Evolutionary conservation across 2,113 vertebrate species (phyloP).

Genomic region (Theristicus caerulescens): DNA sequence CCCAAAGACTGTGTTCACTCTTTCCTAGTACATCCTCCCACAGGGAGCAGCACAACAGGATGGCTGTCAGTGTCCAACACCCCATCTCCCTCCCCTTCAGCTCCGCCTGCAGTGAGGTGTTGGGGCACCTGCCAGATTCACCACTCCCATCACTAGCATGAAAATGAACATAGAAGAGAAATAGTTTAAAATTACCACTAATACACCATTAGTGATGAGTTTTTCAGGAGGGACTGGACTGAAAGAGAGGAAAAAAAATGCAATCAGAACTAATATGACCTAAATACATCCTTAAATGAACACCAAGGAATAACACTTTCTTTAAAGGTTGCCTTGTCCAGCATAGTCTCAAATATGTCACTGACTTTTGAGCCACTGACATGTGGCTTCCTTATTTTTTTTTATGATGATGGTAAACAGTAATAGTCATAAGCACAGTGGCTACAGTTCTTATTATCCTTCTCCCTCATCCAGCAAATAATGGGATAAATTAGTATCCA

Average conservation of each 20-base stretch:
- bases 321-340: background rate
- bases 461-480: background rate
- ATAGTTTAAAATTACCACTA: constrained; percentile 72
- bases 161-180: background rate
- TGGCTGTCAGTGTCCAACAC: background rate
- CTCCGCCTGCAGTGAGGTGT: background rate
- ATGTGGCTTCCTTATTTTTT: background rate
- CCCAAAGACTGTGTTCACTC: background rate
- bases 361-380: background rate
- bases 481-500: background rate
- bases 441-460: background rate
- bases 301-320: background rate
- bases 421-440: background rate
- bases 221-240: constrained; percentile 71
- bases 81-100: background rate
- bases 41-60: background rate
- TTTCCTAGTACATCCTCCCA: background rate
- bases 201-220: constrained; percentile 74
- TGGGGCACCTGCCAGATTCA: background rate
- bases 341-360: background rate
- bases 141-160: background rate
- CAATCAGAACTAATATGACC: background rate
- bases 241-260: constrained; percentile 38
- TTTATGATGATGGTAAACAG: background rate
- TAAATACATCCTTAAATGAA: background rate